phyloP scores from a whole-genome alignment of 2,888 invertebrate genomes.

The Pecten maximus region DNA sequence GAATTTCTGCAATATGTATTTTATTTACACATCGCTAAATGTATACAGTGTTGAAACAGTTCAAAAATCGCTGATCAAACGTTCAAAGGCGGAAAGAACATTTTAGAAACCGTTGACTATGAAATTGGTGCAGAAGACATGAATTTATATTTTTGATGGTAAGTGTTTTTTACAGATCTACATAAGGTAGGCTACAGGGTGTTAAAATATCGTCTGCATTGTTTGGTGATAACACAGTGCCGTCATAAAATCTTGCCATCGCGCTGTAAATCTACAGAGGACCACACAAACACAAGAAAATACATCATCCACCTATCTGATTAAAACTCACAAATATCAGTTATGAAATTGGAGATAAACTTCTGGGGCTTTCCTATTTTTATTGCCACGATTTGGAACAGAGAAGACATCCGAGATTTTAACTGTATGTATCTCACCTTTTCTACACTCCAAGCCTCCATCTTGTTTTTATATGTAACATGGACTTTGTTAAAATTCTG shows the following conservation, averaged over 20 bases:
- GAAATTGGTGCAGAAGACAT: not conserved
- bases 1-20: not conserved
- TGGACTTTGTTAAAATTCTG: not conserved
- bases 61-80: not conserved
- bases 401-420: not conserved
- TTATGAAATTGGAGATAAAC: constrained; percentile 28
- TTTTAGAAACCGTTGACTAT: not conserved
- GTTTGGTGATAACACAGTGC: not conserved
- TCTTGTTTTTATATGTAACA: constrained; percentile 26
- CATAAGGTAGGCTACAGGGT: not conserved
- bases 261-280: not conserved
- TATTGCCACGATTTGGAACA: not conserved
- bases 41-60: not conserved
- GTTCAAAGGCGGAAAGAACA: not conserved
- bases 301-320: not conserved
- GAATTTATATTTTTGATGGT: not conserved
- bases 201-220: not conserved
- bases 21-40: not conserved
- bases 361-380: not conserved
- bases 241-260: not conserved
- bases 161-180: not conserved
- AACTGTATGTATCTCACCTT: not conserved
- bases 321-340: not conserved
- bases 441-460: not conserved
- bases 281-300: constrained; percentile 20